Evolutionary conservation across 2,113 vertebrate genomes (phyloP), one percentile per base, ranked within the genome.

Genomic region (Eidolon helvum): DNA sequence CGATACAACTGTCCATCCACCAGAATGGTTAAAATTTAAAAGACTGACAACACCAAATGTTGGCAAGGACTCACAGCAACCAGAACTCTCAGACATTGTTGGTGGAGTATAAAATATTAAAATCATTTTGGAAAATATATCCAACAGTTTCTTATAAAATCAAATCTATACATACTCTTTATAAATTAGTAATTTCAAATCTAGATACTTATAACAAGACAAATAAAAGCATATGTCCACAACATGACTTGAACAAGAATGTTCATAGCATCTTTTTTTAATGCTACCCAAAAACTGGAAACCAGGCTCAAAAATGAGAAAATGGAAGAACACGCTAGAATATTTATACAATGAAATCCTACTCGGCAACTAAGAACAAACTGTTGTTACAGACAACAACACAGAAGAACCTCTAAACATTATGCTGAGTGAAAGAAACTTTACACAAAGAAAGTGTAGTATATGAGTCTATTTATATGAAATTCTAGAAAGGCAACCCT

Each of bases 61-160:
- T 72, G 18, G 10, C 72, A 86, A 89, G 33, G 7, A 75, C 28
- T 3, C 24, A 3, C 22, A 88, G 48, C 65, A 93, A 65, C n/a
- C 50, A 75, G 63, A 94, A 72, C 30, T 77, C 14, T 66, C 90
- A 45, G n/a, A 35, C 0, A 10, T n/a, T 71, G 28, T 8, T 53
- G 12, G 50, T 66, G 10, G 9, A 26, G 9, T 50, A 0, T 80
- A 93, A 95, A 92, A 78, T 59, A 16, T 43, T 79, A 92, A 95
- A 90, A 95, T 71, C 57, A 65, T 7, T 87, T 93, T 28, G n/a
- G 50, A 33, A 68, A 53, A 75, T 79, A 33, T 3, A 1, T 35
- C 19, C 48, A 33, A 66, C 16, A 19, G 22, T 71, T 95, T 94
- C 57, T 91, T 88, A 82, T 86, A 95, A 91, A 85, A 80, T 77